Evolutionary conservation across 2,888 invertebrate genomes (phyloP), one percentile per base, ranked within the genome.

Genomic region (Agriopis aurantiaria): DNA sequence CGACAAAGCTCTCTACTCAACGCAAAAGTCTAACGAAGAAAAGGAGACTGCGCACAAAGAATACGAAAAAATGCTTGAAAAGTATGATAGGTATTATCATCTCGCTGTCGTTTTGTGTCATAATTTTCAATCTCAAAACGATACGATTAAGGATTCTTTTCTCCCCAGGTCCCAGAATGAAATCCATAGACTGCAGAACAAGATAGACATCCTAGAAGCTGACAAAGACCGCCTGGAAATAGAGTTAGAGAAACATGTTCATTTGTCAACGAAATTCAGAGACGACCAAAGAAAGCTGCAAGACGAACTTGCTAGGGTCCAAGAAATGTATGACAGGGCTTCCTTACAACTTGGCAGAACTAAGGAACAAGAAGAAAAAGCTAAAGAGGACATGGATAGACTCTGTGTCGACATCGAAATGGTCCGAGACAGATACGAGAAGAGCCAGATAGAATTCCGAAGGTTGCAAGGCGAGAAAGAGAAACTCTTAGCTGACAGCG

Each of bases 301-400:
- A 89, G 98, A 98, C 78, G 98, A 98, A 87, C 94, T 97, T 77
- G 96, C 97, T 62, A 96, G 97, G 72, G 91, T 98, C 65, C 98
- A 98, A 88, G 98, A 98, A 92, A 96, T 98, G 95, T 98, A 98
- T 85, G 98, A 98, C 81, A 95, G 98, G 75, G 97, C 98, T 14
- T 96, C 97, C 11, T 94, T 98, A 79, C 98, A 98, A 87, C 93
- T 98, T 41, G 96, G 96, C 68, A 96, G 98, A 78, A 96, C 97
- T 64, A 98, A 98, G 88, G 98, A 98, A 89, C 96, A 96, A 80
- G 98, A 98, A 92, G 98, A 98, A 79, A 98, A 98, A 86, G 97
- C 97, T 43, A 98, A 98, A 82, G 97, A 97, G 84, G 97, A 97
- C 78, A 94, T 97, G 84, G 97, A 97, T 80, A 95, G 97, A 78